Evolutionary conservation across 2,888 invertebrate species (phyloP), one percentile per base, ranked within the genome.

Genomic region (Sminthurinus aureus): DNA sequence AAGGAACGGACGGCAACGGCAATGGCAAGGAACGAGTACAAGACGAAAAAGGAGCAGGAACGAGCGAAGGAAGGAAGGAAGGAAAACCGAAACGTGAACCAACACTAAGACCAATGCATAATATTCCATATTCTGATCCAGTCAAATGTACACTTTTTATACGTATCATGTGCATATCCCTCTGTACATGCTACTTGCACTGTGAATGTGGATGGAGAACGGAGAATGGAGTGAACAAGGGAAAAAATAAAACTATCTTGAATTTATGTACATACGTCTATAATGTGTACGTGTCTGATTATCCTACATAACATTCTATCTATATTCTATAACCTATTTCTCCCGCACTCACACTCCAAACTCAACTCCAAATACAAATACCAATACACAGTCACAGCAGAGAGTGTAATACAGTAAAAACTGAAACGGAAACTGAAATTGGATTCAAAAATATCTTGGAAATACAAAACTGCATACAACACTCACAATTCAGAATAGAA

Each of bases 1-100:
- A 80, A 80, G 81, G 64, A 71, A 81, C 73, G 38, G 38, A 38
- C 38, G 38, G 38, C 3, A 38, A 38, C 9, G 15, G 58, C 2
- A 58, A 9, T 0, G 9, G 58, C 58, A n/a, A 58, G 15, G 38
- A 58, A 58, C 2, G 9, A 15, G 15, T n/a, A n/a, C n/a, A n/a
- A n/a, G n/a, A n/a, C n/a, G n/a, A n/a, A n/a, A n/a, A 58, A 58
- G 18, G 18, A 58, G 58, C 58, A 58, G 15, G 38, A 58, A 58
- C 2, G 9, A 15, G 15, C 58, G 9, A 9, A 58, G 9, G 18
- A 58, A 2, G 58, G 18, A 58, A 58, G 4, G 9, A 9, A 58
- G 58, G 58, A 58, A 58, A 58, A 58, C 58, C 58, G 13, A 18
- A 58, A 58, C 58, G 15, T 15, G 58, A 58, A 58, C 58, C 58